These are phyloP conservation scores for Blastobasis adustella DNA, from an alignment of 2,888 invertebrate genomes.

Conservation along the genomic window DNA sequence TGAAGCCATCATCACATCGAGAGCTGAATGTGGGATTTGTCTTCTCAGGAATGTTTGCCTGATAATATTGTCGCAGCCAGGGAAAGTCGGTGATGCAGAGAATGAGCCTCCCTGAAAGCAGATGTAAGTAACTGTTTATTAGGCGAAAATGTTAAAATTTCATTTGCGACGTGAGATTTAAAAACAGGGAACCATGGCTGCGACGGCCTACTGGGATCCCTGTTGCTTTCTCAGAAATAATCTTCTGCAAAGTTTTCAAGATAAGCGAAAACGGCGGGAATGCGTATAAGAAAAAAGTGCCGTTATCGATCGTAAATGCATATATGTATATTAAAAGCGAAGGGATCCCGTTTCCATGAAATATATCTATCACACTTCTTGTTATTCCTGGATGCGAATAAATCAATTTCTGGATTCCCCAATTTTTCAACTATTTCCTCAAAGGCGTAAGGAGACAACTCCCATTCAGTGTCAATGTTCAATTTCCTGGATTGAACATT, in stretches of 20 bases:
- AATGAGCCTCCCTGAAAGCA: slow-evolving; percentile 12
- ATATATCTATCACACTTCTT: slow-evolving; percentile 5
- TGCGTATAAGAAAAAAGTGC: slow-evolving; percentile 8
- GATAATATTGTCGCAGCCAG: slow-evolving; percentile 12
- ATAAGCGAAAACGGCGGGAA: slow-evolving; percentile 13
- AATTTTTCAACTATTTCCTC: background rate
- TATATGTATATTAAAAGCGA: slow-evolving; percentile 7
- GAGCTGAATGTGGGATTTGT: slow-evolving; percentile 4
- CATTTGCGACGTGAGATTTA: background rate
- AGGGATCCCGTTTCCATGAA: slow-evolving; percentile 9
- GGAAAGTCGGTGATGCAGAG: slow-evolving; percentile 10
- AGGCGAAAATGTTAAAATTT: slow-evolving; percentile 3
- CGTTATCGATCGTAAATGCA: slow-evolving; percentile 12
- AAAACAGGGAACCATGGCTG: background rate
- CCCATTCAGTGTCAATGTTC: slow-evolving; percentile 5
- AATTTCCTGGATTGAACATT: background rate
- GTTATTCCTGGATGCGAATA: background rate
- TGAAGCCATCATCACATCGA: slow-evolving; percentile 9
- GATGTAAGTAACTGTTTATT: slow-evolving; percentile 9
- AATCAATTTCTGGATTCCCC: background rate
- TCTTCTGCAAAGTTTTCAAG: slow-evolving; percentile 8
- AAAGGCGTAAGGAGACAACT: background rate
- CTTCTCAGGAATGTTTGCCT: slow-evolving; percentile 6
- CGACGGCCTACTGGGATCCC: slow-evolving; percentile 4
- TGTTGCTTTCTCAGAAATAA: slow-evolving; percentile 7